Evolutionary conservation across 2,797 vertebrate species (phyloP).

Genomic region (Mus minutoides): DNA sequence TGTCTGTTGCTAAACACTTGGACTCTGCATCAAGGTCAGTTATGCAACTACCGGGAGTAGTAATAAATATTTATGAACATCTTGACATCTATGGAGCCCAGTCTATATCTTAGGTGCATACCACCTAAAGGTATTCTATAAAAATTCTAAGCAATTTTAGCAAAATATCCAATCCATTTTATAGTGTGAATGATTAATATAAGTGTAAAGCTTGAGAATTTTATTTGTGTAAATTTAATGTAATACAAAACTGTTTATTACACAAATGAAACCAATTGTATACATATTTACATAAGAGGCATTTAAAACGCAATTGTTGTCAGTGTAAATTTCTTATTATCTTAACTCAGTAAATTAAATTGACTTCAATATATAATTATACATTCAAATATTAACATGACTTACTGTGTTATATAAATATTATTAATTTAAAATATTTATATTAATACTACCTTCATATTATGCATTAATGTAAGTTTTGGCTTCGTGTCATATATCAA

Average conservation of each 20-base stretch:
- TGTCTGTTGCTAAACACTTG: background rate
- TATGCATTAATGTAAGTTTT: background rate
- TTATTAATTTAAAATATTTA: background rate
- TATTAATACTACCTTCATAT: background rate
- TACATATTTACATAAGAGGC: background rate
- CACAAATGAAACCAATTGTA: background rate
- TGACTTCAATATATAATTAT: background rate
- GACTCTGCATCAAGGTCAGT: background rate
- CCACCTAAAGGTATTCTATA: background rate
- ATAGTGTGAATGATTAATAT: background rate
- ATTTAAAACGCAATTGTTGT: background rate
- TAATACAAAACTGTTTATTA: background rate
- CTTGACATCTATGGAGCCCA: background rate
- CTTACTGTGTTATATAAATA: background rate
- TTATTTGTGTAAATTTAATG: constrained; percentile 52
- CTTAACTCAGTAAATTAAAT: background rate
- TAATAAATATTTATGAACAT: constrained; percentile 46
- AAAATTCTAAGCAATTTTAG: background rate
- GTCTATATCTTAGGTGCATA: background rate
- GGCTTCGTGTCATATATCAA: background rate
- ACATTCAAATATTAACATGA: background rate
- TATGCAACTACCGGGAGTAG: background rate
- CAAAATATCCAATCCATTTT: background rate
- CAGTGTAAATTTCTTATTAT: background rate
- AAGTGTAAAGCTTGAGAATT: background rate